Conservation (phyloP, 2,797 vertebrate species). For the Crocodylus rhombifer region DNA sequence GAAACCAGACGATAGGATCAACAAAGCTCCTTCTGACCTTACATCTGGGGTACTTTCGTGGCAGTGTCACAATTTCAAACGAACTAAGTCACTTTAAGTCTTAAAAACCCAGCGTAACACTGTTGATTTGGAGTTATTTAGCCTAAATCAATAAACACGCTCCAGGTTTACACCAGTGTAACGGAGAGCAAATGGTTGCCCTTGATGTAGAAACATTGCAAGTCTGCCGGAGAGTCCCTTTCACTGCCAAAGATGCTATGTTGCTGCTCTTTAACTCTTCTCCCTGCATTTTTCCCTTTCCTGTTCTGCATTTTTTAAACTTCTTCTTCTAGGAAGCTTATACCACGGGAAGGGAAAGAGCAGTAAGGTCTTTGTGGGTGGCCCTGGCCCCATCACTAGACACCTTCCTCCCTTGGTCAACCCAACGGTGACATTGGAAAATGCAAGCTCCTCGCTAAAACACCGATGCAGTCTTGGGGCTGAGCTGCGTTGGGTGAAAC, state of each 20-base stretch:
- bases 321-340: neutral
- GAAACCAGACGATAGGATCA: neutral
- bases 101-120: neutral
- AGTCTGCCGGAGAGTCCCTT: neutral
- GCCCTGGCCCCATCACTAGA: neutral
- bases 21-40: neutral
- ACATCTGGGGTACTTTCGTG: neutral
- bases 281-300: neutral
- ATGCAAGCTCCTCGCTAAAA: neutral
- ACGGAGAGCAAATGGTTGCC: neutral
- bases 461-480: neutral
- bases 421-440: neutral
- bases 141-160: neutral
- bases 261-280: neutral
- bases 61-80: neutral
- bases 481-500: neutral
- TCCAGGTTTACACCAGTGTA: neutral
- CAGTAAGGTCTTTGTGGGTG: neutral
- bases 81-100: neutral
- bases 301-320: neutral
- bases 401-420: neutral
- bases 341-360: neutral
- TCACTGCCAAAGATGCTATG: neutral
- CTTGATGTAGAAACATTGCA: neutral
- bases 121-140: neutral